Evolutionary conservation across 1,140 invertebrate genomes (phyloP), one percentile per base, ranked within the genome.

Genomic region (Solenopsis fugax): DNA sequence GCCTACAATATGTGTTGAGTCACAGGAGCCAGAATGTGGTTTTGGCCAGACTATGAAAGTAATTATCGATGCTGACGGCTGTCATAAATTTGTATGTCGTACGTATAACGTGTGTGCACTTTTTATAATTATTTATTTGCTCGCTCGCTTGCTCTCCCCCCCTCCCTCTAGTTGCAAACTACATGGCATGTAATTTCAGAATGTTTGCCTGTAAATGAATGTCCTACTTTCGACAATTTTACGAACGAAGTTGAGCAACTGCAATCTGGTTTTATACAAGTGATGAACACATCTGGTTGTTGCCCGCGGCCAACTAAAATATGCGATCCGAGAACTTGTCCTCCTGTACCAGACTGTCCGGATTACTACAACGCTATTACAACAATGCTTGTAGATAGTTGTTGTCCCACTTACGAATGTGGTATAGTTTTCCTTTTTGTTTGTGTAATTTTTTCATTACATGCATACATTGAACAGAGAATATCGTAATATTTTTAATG

Each of bases 51-150:
- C 96, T 1, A 95, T 97, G 80, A 97, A 97, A 92, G 92, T 96
- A 48, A 96, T 96, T 69, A 96, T 93, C 1, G 96, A 95, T 69
- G 50, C 95, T 4, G 95, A 96, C 90, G 96, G 96, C 56, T 97
- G 97, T 93, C 95, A 96, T 37, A 96, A 97, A 90, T 97, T 96
- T 88, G 96, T 97, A 86, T 98, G 97, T 90, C 96, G 97, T 97
- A 93, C 92, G 96, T 93, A 21, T 77, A 85, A 73, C 9, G 10
- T 37, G 4, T 67, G 1, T 18, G 16, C 9, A 48, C 34, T 2
- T 73, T 58, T 62, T 41, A 76, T 54, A 37, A 56, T 60, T 54
- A 75, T 75, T 29, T 64, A 4, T 37, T 58, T 34, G 2, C 13
- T 77, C 1, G 2, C 29, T 29, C 29, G 29, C 29, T 29, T 29